Conservation (phyloP, 2,797 vertebrate species). For the Chrosomus eos region DNA sequence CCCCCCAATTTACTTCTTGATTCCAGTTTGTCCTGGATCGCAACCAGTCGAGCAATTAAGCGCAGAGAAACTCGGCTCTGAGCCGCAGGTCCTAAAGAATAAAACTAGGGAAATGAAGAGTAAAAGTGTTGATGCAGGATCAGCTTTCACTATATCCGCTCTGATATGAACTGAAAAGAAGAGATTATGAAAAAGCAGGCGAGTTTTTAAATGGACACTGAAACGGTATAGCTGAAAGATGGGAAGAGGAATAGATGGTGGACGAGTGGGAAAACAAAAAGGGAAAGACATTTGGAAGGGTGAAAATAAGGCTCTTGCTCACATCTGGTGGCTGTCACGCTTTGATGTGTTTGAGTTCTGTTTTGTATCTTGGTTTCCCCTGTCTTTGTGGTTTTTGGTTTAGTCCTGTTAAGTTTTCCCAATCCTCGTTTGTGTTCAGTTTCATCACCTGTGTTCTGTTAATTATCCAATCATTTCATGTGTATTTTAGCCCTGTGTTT, state of each 20-base stretch:
- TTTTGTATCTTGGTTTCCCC: no score
- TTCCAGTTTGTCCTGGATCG: slow-evolving; percentile 58
- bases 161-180: slow-evolving; percentile 2
- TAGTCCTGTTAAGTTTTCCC: no score
- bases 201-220: background rate
- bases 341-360: no score
- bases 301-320: background rate
- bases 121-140: background rate
- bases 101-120: background rate
- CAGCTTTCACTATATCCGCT: background rate
- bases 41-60: slow-evolving; percentile 52
- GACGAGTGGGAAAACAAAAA: background rate
- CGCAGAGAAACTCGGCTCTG: slow-evolving; percentile 30
- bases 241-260: background rate
- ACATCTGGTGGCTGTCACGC: slow-evolving; percentile 62
- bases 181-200: background rate
- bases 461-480: no score
- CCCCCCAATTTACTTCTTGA: slow-evolving; percentile 63
- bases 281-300: background rate
- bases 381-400: no score
- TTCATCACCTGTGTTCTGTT: no score
- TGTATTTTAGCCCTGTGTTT: no score
- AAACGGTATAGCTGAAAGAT: background rate
- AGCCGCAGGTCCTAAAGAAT: background rate
- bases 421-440: no score